Conservation (phyloP, 2,888 invertebrate genomes). For the Empis stercorea region DNA sequence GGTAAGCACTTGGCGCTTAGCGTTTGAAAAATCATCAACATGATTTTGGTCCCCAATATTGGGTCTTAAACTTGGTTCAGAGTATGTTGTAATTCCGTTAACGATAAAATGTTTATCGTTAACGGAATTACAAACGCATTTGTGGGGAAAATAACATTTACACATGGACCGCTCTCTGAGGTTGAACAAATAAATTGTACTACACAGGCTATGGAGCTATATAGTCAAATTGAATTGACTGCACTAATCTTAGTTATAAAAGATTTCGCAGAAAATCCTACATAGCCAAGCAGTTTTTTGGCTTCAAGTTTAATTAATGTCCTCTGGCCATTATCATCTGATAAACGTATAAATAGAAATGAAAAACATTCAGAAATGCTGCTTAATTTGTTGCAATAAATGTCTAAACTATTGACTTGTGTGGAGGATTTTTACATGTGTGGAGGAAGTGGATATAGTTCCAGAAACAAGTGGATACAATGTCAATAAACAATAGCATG, state of each 20-base stretch:
- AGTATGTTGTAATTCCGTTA: slow-evolving; percentile 41
- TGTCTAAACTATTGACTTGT: slow-evolving; percentile 42
- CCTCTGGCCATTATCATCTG: slow-evolving; percentile 48
- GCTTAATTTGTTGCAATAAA: slow-evolving; percentile 36
- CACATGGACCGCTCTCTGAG: slow-evolving; percentile 46
- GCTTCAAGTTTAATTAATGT: slow-evolving; percentile 50
- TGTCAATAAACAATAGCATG: slow-evolving; percentile 34
- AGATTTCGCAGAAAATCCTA: slow-evolving; percentile 16
- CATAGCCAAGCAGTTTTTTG: slow-evolving; percentile 34
- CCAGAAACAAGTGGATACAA: slow-evolving; percentile 43
- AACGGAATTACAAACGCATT: slow-evolving; percentile 43
- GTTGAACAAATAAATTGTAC: slow-evolving; percentile 43
- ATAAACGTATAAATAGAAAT: slow-evolving; percentile 35
- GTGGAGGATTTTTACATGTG: slow-evolving; percentile 46
- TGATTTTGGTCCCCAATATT: slow-evolving; percentile 40
- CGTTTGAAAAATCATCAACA: slow-evolving; percentile 37
- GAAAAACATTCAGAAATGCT: slow-evolving; percentile 36
- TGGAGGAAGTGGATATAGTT: slow-evolving; percentile 47
- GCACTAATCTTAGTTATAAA: slow-evolving; percentile 29
- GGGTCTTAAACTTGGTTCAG: slow-evolving; percentile 44
- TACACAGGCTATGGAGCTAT: slow-evolving; percentile 39
- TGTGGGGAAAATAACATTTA: slow-evolving; percentile 46
- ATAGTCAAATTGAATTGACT: slow-evolving; percentile 43
- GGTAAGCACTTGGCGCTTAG: slow-evolving; percentile 43
- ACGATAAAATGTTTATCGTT: slow-evolving; percentile 41